Evolutionary conservation across 2,797 vertebrate species (phyloP), one percentile per base, ranked within the genome.

Genomic region (Brachyalestes nurse): DNA sequence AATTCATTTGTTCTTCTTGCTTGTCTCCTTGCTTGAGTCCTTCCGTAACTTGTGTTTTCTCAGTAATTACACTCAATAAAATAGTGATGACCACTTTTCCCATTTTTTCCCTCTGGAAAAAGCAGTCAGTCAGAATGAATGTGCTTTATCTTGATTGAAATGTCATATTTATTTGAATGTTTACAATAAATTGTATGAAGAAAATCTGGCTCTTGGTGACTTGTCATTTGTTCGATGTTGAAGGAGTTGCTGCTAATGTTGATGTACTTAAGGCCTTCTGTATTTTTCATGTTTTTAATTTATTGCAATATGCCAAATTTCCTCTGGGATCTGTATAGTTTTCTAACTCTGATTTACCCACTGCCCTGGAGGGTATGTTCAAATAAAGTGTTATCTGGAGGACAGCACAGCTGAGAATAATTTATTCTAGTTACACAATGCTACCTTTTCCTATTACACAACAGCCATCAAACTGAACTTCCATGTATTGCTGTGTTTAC

Each of bases 391-490:
- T 67, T 34, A 2, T 6, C 25, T 47, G 38, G 12, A 49, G n/a
- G 49, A 38, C 13, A 38, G 14, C 17, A 58, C 17, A 74, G 74
- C 17, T 16, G 53, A 58, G 53, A 23, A 23, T n/a, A n/a, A 13
- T 10, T 51, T 21, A 51, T 25, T 51, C 9, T 45, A 19, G 4
- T 66, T 77, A 40, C 69, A 58, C 57, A 47, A 38, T 47, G 3
- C 16, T 82, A 72, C 67, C 67, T 40, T 45, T 72, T 40, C 16
- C 55, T 74, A 23, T 82, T 77, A 72, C 61, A 51, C 67, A 72
- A 66, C 51, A 42, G 55, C 53, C 14, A 10, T 61, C 66, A 72
- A 62, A 57, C n/a, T 40, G 6, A 70, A 40, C 53, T 82, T 66
- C 55, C 45, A 34, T 12, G 62, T 77, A 77, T 6, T 53, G 19